Evolutionary conservation across 2,888 invertebrate species (phyloP), one percentile per base, ranked within the genome.

Genomic region (Spodoptera littoralis): DNA sequence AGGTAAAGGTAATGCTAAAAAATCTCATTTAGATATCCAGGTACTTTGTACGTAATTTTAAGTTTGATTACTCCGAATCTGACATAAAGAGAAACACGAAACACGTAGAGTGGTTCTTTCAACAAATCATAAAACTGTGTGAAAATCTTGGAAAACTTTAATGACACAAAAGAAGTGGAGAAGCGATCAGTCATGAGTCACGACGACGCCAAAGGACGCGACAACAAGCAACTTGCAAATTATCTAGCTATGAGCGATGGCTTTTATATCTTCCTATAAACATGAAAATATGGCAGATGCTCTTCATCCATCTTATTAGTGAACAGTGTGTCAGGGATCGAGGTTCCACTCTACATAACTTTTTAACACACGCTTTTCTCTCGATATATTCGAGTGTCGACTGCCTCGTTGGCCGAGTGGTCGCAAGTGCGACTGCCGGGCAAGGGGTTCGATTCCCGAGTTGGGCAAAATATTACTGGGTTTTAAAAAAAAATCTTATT

Each of bases 241-340:
- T 85, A 79, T 79, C 70, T 60, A 56, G 69, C 75, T 52, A 48
- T 84, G 86, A 87, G 80, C 75, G 85, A 85, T 86, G 68, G 76
- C 71, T 67, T 74, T 53, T 69, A 69, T 69, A 76, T 75, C 76
- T 74, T 70, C 67, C 56, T 67, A 59, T 63, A 65, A 65, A 79
- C 72, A 78, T 73, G 67, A 74, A 77, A 79, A 81, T 76, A 74
- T 73, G 69, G 57, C 65, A 60, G 44, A 57, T 60, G 65, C 43
- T 60, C 66, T 60, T 59, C 81, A 85, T 86, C 83, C 80, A 85
- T 86, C 83, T 80, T 85, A 65, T 65, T 63, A 72, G 66, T 72
- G 59, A 43, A 49, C 70, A 74, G 53, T 56, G 12, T 47, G 66
- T 65, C 60, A 75, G 55, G 61, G 45, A 43, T 65, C 43, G 48